Evolutionary conservation across 2,888 invertebrate genomes (phyloP).

Genomic region (Mermis nigrescens): DNA sequence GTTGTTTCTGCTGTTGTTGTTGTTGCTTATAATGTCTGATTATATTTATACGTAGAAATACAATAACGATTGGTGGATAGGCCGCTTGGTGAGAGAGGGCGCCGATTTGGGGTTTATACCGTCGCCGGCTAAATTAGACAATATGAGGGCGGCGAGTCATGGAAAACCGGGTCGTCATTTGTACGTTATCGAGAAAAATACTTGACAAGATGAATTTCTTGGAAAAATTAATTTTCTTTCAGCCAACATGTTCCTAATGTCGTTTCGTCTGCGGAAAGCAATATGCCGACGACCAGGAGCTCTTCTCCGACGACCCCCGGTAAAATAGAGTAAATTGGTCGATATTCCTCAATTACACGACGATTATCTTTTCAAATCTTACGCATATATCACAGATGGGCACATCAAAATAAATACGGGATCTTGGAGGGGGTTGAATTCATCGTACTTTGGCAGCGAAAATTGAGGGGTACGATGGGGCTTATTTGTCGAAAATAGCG

Average conservation of each 20-base stretch:
- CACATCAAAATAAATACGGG: too few species aligned
- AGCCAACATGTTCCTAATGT: slow-evolving; percentile 48
- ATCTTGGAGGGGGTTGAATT: too few species aligned
- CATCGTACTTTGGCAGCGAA: too few species aligned
- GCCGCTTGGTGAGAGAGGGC: slow-evolving; percentile 87
- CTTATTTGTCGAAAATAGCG: too few species aligned
- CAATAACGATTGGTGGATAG: slow-evolving; percentile 99
- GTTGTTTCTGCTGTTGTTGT: too few species aligned
- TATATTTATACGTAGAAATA: slow-evolving; percentile 51
- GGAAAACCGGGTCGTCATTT: neutral
- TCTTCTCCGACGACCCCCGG: slow-evolving; percentile 96
- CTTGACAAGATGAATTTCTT: neutral
- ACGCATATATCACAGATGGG: too few species aligned
- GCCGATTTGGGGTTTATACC: slow-evolving; percentile 98
- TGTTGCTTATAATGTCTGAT: too few species aligned
- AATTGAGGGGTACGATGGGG: too few species aligned
- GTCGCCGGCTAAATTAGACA: slow-evolving; percentile 90
- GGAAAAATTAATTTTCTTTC: neutral
- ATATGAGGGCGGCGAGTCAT: slow-evolving; percentile 44
- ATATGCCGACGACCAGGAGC: slow-evolving; percentile 48
- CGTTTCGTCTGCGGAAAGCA: slow-evolving; percentile 42
- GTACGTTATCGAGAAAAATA: neutral
- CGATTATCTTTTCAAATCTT: too few species aligned
- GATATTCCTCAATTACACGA: too few species aligned
- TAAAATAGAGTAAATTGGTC: slow-evolving; percentile 28